Conservation (phyloP, 2,113 vertebrate species). For the Gopherus flavomarginatus region DNA sequence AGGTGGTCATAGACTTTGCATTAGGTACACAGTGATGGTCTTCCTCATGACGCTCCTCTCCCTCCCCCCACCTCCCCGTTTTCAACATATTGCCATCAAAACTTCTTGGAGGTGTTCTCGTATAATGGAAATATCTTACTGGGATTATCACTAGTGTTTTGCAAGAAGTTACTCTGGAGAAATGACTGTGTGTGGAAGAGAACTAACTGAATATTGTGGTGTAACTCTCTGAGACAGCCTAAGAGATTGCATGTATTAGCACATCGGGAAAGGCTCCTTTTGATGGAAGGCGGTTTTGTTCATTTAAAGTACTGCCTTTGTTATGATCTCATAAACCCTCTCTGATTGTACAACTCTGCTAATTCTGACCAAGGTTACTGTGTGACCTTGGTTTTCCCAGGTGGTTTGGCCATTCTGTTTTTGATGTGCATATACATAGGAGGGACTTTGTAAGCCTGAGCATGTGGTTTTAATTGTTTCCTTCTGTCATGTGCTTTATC, state of each 20-base stretch:
- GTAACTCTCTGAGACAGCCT: neutral
- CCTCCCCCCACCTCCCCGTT: neutral
- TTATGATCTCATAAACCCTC: constrained; percentile 32
- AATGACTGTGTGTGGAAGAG: neutral
- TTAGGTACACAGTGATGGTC: neutral
- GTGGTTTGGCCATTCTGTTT: constrained; percentile 68
- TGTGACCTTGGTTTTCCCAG: constrained; percentile 75
- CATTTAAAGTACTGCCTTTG: constrained; percentile 30
- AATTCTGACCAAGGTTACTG: constrained; percentile 57
- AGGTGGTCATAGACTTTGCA: neutral
- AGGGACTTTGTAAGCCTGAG: constrained; percentile 62
- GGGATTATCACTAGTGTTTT: neutral
- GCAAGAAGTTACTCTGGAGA: neutral
- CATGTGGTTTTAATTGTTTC: constrained; percentile 73
- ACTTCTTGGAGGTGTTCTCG: neutral
- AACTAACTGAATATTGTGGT: neutral
- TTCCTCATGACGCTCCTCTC: neutral
- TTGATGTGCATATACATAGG: constrained; percentile 72
- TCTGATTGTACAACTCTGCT: constrained; percentile 33
- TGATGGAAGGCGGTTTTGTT: constrained; percentile 2
- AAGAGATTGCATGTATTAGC: neutral
- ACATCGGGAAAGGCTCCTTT: neutral
- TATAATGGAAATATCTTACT: neutral
- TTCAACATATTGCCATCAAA: neutral
- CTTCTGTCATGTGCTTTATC: constrained; percentile 74